phyloP scores from a whole-genome alignment of 2,113 vertebrate genomes.

The Pogona vitticeps region DNA sequence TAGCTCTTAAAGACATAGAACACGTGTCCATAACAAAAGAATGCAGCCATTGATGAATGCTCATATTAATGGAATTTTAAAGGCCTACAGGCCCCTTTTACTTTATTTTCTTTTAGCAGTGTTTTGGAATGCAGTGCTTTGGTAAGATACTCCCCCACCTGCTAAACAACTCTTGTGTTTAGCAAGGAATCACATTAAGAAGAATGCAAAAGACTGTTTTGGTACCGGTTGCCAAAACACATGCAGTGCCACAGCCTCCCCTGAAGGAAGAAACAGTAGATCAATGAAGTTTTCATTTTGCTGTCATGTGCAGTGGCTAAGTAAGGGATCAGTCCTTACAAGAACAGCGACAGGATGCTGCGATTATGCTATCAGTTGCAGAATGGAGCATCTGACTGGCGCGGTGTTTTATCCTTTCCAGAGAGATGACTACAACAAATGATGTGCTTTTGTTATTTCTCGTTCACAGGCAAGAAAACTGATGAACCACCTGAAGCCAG shows the following conservation, averaged over 20 bases:
- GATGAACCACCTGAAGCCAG: conserved; percentile 46
- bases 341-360: fast-evolving
- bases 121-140: not conserved
- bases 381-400: conserved; percentile 28
- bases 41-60: not conserved
- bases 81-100: not conserved
- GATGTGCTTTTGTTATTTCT: conserved; percentile 42
- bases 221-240: not conserved
- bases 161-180: not conserved
- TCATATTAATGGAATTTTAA: not conserved
- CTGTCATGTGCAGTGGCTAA: not conserved
- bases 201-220: not conserved
- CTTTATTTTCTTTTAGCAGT: too few relatives aligned
- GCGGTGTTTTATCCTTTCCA: conserved; percentile 37
- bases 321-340: conserved; percentile 24
- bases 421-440: conserved; percentile 17
- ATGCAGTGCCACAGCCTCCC: not conserved
- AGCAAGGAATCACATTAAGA: not conserved
- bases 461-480: conserved; percentile 39
- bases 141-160: too few relatives aligned
- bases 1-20: not conserved
- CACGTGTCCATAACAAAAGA: not conserved
- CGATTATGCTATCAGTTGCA: conserved; percentile 29
- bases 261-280: conserved; percentile 38
- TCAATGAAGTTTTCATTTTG: conserved; percentile 39